Percentiles rank a stretch among this genome's conserved stretches.
phyloP scores from a whole-genome alignment of 2,113 vertebrate species.

The Stegostoma tigrinum region DNA sequence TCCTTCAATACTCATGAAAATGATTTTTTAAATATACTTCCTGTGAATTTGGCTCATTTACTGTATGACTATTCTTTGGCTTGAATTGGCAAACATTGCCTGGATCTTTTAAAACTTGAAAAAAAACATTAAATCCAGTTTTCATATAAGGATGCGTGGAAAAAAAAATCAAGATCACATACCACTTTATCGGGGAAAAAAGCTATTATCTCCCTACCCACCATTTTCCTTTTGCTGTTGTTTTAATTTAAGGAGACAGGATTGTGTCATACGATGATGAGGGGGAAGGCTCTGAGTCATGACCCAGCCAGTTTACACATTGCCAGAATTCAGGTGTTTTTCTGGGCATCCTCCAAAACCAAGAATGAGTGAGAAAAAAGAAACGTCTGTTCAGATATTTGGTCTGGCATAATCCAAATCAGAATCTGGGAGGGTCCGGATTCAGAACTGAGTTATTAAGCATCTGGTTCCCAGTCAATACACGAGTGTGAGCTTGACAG shows the following conservation, averaged over 20 bases:
- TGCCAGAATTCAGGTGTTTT: slow-evolving; percentile 19
- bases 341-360: background rate
- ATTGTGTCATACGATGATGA: background rate
- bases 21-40: background rate
- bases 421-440: background rate
- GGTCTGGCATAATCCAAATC: background rate
- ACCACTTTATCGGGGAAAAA: background rate
- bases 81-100: background rate
- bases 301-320: background rate
- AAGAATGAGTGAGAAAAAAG: background rate
- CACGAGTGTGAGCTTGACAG: background rate
- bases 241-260: background rate
- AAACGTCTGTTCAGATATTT: background rate
- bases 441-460: background rate
- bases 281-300: background rate
- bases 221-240: background rate
- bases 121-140: background rate
- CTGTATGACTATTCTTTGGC: background rate
- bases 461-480: background rate
- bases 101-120: background rate
- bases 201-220: background rate
- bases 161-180: background rate
- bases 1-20: too few species aligned
- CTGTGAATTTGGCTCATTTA: background rate
- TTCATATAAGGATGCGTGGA: background rate